These are phyloP conservation scores for Gibbula magus DNA, from an alignment of 2,888 invertebrate species.

Conservation along the genomic window DNA sequence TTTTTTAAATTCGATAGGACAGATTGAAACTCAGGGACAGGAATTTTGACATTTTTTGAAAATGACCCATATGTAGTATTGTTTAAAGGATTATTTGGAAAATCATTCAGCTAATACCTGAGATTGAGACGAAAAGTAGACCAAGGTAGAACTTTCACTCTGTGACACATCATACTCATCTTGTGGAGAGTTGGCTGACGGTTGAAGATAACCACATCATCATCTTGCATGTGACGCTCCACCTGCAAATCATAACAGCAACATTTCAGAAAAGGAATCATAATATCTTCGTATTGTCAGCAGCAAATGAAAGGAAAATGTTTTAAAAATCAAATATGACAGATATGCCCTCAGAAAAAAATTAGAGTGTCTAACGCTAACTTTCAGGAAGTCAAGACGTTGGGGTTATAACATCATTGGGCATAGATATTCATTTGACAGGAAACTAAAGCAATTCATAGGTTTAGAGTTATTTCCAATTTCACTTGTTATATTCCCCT, in stretches of 20 bases:
- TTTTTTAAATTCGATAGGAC: too few species aligned
- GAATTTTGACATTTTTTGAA: too few species aligned
- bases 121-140: slow-evolving; percentile 99
- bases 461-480: background rate
- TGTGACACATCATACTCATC: slow-evolving; percentile 99
- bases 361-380: slow-evolving; percentile 18
- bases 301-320: too few species aligned
- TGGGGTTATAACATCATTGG: background rate
- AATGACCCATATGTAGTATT: too few species aligned
- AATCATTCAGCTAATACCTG: slow-evolving; percentile 75
- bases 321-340: too few species aligned
- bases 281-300: too few species aligned
- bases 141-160: slow-evolving; percentile 92
- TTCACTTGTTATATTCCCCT: too few species aligned
- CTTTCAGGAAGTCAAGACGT: slow-evolving; percentile 5
- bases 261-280: too few species aligned
- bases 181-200: slow-evolving; percentile 99
- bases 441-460: background rate
- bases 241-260: slow-evolving; percentile 77
- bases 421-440: background rate
- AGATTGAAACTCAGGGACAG: too few species aligned
- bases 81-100: too few species aligned
- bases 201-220: slow-evolving; percentile 98
- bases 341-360: slow-evolving; percentile 11
- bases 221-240: slow-evolving; percentile 97